Evolutionary conservation across 2,797 vertebrate species (phyloP).

Genomic region (Picus viridis): DNA sequence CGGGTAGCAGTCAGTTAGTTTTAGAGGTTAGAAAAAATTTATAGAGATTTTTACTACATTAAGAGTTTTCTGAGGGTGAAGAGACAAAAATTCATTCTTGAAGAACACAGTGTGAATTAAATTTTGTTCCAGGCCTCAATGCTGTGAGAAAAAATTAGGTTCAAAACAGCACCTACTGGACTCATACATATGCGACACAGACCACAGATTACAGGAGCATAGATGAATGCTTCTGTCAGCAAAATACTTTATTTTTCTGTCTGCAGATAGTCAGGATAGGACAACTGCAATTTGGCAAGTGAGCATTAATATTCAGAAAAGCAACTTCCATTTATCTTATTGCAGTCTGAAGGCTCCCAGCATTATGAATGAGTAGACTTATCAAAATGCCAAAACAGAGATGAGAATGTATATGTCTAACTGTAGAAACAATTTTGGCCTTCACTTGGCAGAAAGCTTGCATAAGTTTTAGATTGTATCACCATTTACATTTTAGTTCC

Average conservation of each 20-base stretch:
- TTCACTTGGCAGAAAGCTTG: conserved; percentile 9
- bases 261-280: neutral
- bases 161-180: neutral
- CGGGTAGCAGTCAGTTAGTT: neutral
- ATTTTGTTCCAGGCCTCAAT: neutral
- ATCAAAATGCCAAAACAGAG: neutral
- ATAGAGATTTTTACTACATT: neutral
- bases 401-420: neutral
- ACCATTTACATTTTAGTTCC: neutral
- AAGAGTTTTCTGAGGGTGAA: neutral
- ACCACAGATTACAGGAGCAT: neutral
- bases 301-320: neutral
- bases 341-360: neutral
- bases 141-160: neutral
- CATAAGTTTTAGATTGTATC: conserved; percentile 36
- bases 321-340: neutral
- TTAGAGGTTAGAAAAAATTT: neutral
- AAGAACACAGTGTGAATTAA: neutral
- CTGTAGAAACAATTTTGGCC: neutral
- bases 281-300: neutral
- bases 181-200: fast-evolving
- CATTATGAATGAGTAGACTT: neutral
- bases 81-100: neutral
- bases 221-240: neutral
- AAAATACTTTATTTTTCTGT: neutral